Base-by-base conservation (phyloP, 2,113 vertebrate genomes). In the Tupaia chinensis region DNA sequence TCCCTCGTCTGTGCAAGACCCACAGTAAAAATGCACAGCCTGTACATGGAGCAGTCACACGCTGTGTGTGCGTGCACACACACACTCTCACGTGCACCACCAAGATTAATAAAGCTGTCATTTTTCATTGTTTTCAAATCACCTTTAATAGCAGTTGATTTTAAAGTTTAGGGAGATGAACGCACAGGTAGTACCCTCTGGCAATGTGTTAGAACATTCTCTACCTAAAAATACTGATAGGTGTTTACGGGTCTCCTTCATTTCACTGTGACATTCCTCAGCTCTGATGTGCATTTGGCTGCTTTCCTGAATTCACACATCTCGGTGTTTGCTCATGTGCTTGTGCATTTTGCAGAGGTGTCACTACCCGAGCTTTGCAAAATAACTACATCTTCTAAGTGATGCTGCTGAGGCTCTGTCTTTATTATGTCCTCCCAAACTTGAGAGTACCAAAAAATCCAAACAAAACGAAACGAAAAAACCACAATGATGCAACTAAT, bases 1-100 rank as follows among this genome's bases (percentile, higher is more conserved):
- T 98, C 98, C 98, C 98, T 98, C 96, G 98, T 34, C 99, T 98
- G 93, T 98, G 72, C 79, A 89, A 98, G 98, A 56, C 76, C 3
- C 7, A 14, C 73, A 65, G 84, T 76, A 65, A 22, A 89, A 61
- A 95, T 1, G 56, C 79, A 80, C n/a, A 44, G 10, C 73, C 86
- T n/a, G 27, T 70, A 78, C 70, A 60, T 2, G 58, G 60, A 80
- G 72, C 68, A 82, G 74, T 83, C 77, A 94, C 44, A 13, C 58
- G 10, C 20, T 9, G 17, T 32, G 78, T 70, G 60, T 5, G 60
- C 32, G 0, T n/a, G 78, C 15, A 0, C 20, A 17, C 32, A 29
- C 16, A 2, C 61, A 16, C 66, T 0, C 60, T 32, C 10, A 74
- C 74, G 66, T 58, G 1, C 3, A 53, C 76, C 68, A 82, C 82